Conservation (phyloP, 2,888 invertebrate species). For the Protophormia terraenovae region DNA sequence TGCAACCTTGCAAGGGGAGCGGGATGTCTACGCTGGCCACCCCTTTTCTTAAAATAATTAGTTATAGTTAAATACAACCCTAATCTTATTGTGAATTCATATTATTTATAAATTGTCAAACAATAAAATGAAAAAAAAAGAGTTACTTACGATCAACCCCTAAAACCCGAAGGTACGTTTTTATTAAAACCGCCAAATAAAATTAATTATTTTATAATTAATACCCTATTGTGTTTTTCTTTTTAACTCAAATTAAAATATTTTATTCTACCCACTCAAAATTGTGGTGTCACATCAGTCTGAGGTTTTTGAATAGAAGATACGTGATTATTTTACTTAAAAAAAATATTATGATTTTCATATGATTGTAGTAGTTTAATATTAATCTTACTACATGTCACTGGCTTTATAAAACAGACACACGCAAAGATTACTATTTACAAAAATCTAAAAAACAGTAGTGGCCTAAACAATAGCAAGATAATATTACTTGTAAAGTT, state of each 20-base stretch:
- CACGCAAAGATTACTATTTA: background rate
- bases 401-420: background rate
- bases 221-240: background rate
- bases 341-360: background rate
- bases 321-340: conserved; percentile 35
- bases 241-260: background rate
- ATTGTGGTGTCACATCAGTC: conserved; percentile 1
- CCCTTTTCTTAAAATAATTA: too few relatives aligned
- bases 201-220: too few relatives aligned
- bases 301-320: conserved; percentile 6
- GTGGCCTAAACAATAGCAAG: background rate
- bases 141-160: too few relatives aligned
- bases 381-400: background rate
- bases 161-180: too few relatives aligned
- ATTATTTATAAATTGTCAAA: too few relatives aligned
- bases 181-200: too few relatives aligned
- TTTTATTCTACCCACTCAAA: background rate
- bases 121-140: too few relatives aligned
- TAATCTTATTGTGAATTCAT: too few relatives aligned
- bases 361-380: background rate
- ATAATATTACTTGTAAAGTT: background rate
- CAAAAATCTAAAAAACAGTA: background rate
- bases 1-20: too few relatives aligned
- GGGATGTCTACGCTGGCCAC: too few relatives aligned
- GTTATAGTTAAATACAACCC: too few relatives aligned